Base-by-base conservation (phyloP, 2,888 invertebrate genomes). In the Liopterus haemorrhoidalis region DNA sequence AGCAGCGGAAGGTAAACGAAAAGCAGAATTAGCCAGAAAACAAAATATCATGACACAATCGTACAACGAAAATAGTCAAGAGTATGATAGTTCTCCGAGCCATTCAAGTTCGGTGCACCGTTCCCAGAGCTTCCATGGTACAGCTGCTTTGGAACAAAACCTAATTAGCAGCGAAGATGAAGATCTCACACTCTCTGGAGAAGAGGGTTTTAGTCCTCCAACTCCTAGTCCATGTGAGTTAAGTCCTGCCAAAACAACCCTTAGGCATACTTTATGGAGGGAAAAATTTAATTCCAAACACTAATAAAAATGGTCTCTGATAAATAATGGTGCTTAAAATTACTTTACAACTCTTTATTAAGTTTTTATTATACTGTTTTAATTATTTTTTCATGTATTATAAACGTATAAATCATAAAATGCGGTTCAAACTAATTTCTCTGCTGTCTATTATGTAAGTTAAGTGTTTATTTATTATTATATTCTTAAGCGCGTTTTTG, bases 1-100 rank as follows among this genome's bases (percentile, higher is more conserved):
- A 0, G 94, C 93, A 0, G 89, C 89, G 14, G 90, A 92, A 63
- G 92, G 86, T 16, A 81, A 78, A 59, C 78, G 76, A 59, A 80
- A 78, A 60, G 76, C 76, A 33, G 74, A 75, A 56, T 65, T 74
- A 50, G 74, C 72, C 3, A 72, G 71, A 45, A 68, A 68, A 51
- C 62, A 64, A 46, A 59, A 59, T 41, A 48, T 57, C 6, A 65
- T 67, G 64, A 64, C 65, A 6, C 66, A 66, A 53, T 67, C 67
- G 25, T 66, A 61, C 49, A 62, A 55, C 52, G 55, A 57, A 35
- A 58, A 57, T 30, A 48, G 9, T 42, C 61, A 61, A 53, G 63
- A 64, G 52, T 62, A 59, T 53, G 69, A 69, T 53, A 69, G 69
- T 52, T 69, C 69, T 31, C 68, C 68, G 25, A 67, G 68, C 20